Evolutionary conservation across 2,888 invertebrate genomes (phyloP).

Genomic region (Nemotelus pantherinus): DNA sequence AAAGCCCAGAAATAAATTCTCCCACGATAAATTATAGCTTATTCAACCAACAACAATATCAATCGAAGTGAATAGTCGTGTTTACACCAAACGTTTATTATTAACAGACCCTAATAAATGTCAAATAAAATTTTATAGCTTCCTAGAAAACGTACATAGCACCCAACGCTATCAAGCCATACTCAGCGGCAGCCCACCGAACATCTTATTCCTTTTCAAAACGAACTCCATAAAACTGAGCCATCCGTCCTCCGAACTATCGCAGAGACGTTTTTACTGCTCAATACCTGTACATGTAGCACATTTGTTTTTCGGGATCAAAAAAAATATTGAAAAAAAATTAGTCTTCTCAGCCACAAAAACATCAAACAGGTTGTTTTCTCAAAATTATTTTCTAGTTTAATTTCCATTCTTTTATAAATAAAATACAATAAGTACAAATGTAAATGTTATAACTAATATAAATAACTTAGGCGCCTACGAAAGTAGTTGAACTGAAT

Average conservation of each 20-base stretch:
- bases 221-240: not conserved
- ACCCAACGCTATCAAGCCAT: not conserved
- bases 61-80: slow-evolving; percentile 11
- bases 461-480: slow-evolving; percentile 38
- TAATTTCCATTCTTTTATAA: slow-evolving; percentile 36
- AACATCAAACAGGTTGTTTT: not conserved
- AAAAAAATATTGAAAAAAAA: too few species aligned
- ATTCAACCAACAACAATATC: slow-evolving; percentile 1
- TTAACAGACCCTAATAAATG: slow-evolving; percentile 18
- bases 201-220: not conserved
- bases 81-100: slow-evolving; percentile 19
- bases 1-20: too few species aligned
- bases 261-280: not conserved
- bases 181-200: not conserved
- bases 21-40: not conserved
- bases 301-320: too few species aligned
- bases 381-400: slow-evolving; percentile 37
- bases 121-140: slow-evolving; percentile 25
- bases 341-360: not conserved
- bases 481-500: slow-evolving; percentile 32
- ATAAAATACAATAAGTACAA: slow-evolving; percentile 41
- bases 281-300: too few species aligned
- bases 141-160: not conserved
- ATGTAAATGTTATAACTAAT: slow-evolving; percentile 36
- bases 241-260: not conserved